These are phyloP conservation scores for Exephanes ischioxanthus DNA, from an alignment of 2,888 invertebrate genomes.

Conservation along the genomic window DNA sequence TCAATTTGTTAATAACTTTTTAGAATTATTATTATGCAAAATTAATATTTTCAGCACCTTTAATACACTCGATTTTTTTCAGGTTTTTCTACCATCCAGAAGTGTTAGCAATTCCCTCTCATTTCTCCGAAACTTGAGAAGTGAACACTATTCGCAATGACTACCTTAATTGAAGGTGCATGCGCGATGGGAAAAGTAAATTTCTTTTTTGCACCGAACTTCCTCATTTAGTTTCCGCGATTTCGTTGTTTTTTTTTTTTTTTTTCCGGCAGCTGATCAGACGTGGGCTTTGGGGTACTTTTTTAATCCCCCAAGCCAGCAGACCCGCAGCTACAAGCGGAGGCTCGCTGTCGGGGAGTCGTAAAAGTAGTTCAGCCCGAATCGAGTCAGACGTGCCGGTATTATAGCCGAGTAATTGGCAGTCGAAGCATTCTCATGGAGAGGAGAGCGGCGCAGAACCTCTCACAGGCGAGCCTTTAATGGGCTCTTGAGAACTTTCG, in stretches of 20 bases:
- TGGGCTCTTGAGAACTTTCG: constrained; percentile 52
- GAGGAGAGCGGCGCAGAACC: neutral
- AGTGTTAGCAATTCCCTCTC: too few species aligned
- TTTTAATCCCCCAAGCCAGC: constrained; percentile 19
- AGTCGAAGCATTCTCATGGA: constrained; percentile 36
- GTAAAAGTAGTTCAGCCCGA: constrained; percentile 53
- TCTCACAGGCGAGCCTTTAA: constrained; percentile 33
- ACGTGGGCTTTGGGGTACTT: constrained; percentile 40
- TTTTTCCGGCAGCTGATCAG: constrained; percentile 10
- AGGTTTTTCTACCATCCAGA: too few species aligned
- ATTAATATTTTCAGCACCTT: too few species aligned
- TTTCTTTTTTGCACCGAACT: constrained; percentile 17
- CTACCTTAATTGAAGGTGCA: constrained; percentile 5
- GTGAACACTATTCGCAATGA: too few species aligned
- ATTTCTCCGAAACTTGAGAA: too few species aligned
- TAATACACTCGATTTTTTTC: too few species aligned
- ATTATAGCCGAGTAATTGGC: constrained; percentile 53
- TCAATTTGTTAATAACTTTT: too few species aligned
- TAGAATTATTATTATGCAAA: too few species aligned
- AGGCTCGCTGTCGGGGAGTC: neutral
- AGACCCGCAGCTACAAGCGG: constrained; percentile 6
- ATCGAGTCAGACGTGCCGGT: constrained; percentile 50
- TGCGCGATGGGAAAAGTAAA: constrained; percentile 5
- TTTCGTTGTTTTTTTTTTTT: constrained; percentile 7
- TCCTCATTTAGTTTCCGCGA: constrained; percentile 14